A percentile compares a stretch with the other conserved stretches of the same genome.
These are phyloP conservation scores for Coremacera marginata DNA, from an alignment of 2,888 invertebrate genomes.

Conservation along the genomic window DNA sequence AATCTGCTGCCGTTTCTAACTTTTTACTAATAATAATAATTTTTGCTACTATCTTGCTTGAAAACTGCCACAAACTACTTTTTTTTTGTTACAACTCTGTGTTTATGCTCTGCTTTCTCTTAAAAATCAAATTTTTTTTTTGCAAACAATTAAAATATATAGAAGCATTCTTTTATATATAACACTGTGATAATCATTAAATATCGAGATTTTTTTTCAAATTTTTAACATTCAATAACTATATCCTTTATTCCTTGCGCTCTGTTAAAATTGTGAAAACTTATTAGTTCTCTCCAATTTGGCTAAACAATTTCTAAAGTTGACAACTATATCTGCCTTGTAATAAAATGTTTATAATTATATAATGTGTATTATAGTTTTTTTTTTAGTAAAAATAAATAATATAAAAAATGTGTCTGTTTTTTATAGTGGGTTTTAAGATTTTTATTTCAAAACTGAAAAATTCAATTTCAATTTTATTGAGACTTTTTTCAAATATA, in stretches of 20 bases:
- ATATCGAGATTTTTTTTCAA: constrained; percentile 34
- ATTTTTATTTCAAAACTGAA: no score
- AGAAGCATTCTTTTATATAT: constrained; percentile 49
- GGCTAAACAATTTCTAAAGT: background rate
- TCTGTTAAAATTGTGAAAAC: background rate
- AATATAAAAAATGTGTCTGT: background rate
- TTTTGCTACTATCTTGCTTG: background rate
- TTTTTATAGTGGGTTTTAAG: no score
- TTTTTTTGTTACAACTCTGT: background rate
- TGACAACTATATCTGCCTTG: background rate
- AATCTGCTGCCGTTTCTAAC: background rate
- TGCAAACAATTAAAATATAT: constrained; percentile 21
- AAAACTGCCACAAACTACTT: background rate
- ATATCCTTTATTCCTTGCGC: background rate
- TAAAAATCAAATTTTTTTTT: constrained; percentile 5
- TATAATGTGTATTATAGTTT: constrained; percentile 32
- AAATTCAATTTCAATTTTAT: no score
- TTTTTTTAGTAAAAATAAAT: constrained; percentile 31
- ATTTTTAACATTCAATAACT: constrained; percentile 9
- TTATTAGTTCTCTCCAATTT: background rate
- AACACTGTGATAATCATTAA: constrained; percentile 65
- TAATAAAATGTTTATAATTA: constrained; percentile 14
- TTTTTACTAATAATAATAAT: background rate
- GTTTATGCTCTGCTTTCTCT: background rate
- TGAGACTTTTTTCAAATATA: no score